Evolutionary conservation across 2,797 vertebrate species (phyloP).

Genomic region (Anableps anableps): DNA sequence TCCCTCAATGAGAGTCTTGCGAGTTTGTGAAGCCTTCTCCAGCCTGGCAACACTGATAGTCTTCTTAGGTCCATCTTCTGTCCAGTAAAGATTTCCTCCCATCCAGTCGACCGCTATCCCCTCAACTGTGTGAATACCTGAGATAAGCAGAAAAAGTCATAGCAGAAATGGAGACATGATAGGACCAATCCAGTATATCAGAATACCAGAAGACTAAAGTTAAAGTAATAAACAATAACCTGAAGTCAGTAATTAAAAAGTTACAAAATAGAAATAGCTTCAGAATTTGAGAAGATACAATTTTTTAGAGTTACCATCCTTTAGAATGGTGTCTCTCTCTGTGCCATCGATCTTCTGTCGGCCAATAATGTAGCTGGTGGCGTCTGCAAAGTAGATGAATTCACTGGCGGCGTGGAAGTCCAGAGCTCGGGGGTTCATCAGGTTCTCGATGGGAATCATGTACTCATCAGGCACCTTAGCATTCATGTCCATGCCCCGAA

Average conservation of each 20-base stretch:
- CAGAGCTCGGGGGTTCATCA: constrained; percentile 96
- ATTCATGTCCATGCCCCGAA: constrained; percentile 96
- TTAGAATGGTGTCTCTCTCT: constrained; percentile 92
- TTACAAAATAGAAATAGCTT: background rate
- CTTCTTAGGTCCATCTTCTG: constrained; percentile 96
- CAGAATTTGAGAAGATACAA: background rate
- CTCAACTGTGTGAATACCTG: constrained; percentile 97
- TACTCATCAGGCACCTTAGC: constrained; percentile 94
- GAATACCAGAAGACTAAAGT: constrained; percentile 16
- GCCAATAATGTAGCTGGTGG: constrained; percentile 95
- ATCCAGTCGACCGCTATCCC: constrained; percentile 98
- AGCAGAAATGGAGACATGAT: constrained; percentile 17
- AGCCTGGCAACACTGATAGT: constrained; percentile 95
- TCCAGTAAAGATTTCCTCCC: constrained; percentile 98
- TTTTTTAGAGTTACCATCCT: constrained; percentile 83
- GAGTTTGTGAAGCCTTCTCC: constrained; percentile 94
- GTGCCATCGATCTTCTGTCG: constrained; percentile 97
- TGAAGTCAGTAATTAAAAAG: constrained; percentile 4
- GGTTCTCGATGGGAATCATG: constrained; percentile 99
- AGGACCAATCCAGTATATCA: constrained; percentile 5
- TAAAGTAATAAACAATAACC: constrained; percentile 17
- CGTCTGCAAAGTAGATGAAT: constrained; percentile 97
- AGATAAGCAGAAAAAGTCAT: constrained; percentile 22
- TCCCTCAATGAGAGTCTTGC: constrained; percentile 95
- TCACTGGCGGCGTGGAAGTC: constrained; percentile 94